Evolutionary conservation across 2,113 vertebrate genomes (phyloP).

Genomic region (Sylvia atricapilla): DNA sequence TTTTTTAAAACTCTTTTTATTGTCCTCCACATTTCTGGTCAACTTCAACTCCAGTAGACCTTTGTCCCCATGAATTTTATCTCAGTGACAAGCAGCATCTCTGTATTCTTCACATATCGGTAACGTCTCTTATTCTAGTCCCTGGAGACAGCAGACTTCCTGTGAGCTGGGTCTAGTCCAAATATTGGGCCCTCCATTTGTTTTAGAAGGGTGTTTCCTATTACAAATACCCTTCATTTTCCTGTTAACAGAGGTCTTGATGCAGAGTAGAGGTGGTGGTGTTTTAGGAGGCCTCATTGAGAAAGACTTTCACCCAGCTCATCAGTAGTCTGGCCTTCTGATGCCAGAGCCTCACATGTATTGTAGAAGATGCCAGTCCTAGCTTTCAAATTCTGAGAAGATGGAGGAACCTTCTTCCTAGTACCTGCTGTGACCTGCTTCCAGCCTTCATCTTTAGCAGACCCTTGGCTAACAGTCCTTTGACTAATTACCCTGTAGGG

Average conservation of each 20-base stretch:
- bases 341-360: not conserved
- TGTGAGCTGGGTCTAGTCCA: not conserved
- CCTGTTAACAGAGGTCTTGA: not conserved
- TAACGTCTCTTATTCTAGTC: not conserved
- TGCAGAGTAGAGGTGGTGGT: no score
- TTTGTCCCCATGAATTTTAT: not conserved
- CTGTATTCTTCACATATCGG: not conserved
- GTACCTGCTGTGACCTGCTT: not conserved
- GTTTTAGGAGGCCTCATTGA: not conserved
- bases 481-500: not conserved
- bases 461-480: not conserved
- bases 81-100: not conserved
- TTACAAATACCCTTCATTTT: not conserved
- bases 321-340: not conserved
- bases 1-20: not conserved
- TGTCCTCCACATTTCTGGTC: not conserved
- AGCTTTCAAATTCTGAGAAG: not conserved
- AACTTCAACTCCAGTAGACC: not conserved
- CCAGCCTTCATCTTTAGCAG: not conserved
- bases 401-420: not conserved
- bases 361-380: not conserved
- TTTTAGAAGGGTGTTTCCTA: not conserved
- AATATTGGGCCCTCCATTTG: fast-evolving
- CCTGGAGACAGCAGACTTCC: not conserved
- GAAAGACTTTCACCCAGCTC: not conserved